phyloP scores from a whole-genome alignment of 2,113 vertebrate genomes.

The Gallinago undulata region DNA sequence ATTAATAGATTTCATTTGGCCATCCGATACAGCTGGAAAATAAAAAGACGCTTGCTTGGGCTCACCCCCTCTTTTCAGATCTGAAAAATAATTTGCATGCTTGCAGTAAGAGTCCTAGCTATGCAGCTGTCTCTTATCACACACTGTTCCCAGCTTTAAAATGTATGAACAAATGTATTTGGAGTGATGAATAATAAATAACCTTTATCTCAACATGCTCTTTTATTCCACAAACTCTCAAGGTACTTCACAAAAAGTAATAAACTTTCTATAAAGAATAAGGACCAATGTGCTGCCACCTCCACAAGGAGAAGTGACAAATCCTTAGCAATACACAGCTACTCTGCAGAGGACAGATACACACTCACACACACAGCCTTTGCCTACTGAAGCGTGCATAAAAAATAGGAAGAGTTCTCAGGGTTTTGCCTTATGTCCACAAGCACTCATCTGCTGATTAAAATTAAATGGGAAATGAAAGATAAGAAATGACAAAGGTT shows the following conservation, averaged over 20 bases:
- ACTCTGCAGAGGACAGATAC: background rate
- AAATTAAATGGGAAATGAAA: background rate
- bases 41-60: background rate
- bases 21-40: background rate
- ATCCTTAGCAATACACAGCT: background rate
- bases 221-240: background rate
- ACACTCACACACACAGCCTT: background rate
- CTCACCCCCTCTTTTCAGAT: background rate
- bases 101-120: background rate
- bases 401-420: background rate
- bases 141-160: conserved; percentile 24
- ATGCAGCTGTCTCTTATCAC: conserved; percentile 49
- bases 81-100: conserved; percentile 31
- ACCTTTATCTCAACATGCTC: conserved; percentile 12
- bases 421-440: background rate
- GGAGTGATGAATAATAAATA: conserved; percentile 56
- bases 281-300: background rate
- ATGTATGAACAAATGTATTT: conserved; percentile 55
- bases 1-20: background rate
- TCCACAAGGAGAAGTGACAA: background rate
- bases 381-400: background rate
- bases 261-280: conserved; percentile 6
- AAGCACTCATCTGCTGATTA: background rate
- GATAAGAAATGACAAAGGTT: background rate
- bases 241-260: conserved; percentile 26